Evolutionary conservation across 1,140 invertebrate species (phyloP).

Genomic region (Rhynchophorus ferrugineus): DNA sequence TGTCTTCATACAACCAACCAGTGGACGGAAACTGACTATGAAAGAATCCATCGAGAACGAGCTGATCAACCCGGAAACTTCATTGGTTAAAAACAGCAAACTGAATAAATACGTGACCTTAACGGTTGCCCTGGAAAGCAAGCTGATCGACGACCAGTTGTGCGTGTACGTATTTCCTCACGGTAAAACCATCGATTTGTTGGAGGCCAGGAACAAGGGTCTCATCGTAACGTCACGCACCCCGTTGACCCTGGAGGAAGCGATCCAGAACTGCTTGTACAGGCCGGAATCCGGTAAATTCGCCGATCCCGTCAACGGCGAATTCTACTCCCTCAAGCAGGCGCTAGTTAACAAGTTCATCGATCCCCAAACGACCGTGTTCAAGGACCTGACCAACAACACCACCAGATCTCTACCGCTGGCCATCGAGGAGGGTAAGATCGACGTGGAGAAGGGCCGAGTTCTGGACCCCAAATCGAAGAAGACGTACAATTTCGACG

Average conservation of each 20-base stretch:
- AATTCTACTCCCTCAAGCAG: slow-evolving; percentile 60
- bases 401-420: slow-evolving; percentile 62
- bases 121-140: slow-evolving; percentile 63
- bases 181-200: slow-evolving; percentile 54
- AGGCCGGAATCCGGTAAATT: slow-evolving; percentile 71
- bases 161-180: slow-evolving; percentile 62
- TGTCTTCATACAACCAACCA: slow-evolving; percentile 74
- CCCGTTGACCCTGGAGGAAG: slow-evolving; percentile 67
- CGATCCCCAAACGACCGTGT: slow-evolving; percentile 65
- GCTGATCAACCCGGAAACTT: slow-evolving; percentile 72
- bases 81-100: slow-evolving; percentile 67
- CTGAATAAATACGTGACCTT: slow-evolving; percentile 65
- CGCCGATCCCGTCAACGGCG: slow-evolving; percentile 63
- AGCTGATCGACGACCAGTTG: slow-evolving; percentile 64
- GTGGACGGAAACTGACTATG: slow-evolving; percentile 67
- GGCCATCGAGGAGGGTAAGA: slow-evolving; percentile 72
- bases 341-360: slow-evolving; percentile 67
- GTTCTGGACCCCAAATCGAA: slow-evolving; percentile 73
- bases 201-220: slow-evolving; percentile 62
- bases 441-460: slow-evolving; percentile 66
- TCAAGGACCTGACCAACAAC: slow-evolving; percentile 68
- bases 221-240: slow-evolving; percentile 66
- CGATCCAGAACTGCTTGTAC: slow-evolving; percentile 68
- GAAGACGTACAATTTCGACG: slow-evolving; percentile 61
- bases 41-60: slow-evolving; percentile 70